Evolutionary conservation across 2,113 vertebrate genomes (phyloP).

Genomic region (Pleuronectes platessa): DNA sequence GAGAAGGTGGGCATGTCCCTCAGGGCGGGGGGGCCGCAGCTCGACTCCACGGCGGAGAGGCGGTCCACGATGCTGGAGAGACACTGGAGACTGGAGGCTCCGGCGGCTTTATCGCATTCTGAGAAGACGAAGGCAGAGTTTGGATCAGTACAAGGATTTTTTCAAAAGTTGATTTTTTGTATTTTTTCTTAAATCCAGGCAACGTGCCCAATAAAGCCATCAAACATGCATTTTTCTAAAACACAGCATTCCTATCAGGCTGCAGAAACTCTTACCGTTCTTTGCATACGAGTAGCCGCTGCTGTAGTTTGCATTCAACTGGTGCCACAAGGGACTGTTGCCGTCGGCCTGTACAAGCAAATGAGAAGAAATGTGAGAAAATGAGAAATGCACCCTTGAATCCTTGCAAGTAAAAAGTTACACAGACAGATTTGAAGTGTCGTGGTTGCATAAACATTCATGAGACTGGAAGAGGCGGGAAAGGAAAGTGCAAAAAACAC

Average conservation of each 20-base stretch:
- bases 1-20: constrained; percentile 82
- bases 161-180: background rate
- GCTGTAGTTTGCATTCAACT: constrained; percentile 87
- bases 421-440: background rate
- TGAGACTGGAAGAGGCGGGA: background rate
- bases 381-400: constrained; percentile 59
- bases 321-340: constrained; percentile 90
- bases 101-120: constrained; percentile 82
- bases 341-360: constrained; percentile 82
- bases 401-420: constrained; percentile 2
- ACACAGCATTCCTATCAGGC: background rate
- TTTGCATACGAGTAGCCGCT: constrained; percentile 83
- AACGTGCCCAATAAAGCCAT: no score
- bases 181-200: no score
- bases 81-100: constrained; percentile 92
- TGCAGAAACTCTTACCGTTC: constrained; percentile 85
- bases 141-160: no score
- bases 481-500: background rate
- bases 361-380: constrained; percentile 47
- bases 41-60: constrained; percentile 85
- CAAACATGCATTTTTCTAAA: no score
- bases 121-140: background rate
- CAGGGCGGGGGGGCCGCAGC: constrained; percentile 72
- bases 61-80: constrained; percentile 97
- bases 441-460: background rate